These are phyloP conservation scores for Drosophila chauvacae DNA, from an alignment of 1,140 invertebrate genomes.

Conservation along the genomic window DNA sequence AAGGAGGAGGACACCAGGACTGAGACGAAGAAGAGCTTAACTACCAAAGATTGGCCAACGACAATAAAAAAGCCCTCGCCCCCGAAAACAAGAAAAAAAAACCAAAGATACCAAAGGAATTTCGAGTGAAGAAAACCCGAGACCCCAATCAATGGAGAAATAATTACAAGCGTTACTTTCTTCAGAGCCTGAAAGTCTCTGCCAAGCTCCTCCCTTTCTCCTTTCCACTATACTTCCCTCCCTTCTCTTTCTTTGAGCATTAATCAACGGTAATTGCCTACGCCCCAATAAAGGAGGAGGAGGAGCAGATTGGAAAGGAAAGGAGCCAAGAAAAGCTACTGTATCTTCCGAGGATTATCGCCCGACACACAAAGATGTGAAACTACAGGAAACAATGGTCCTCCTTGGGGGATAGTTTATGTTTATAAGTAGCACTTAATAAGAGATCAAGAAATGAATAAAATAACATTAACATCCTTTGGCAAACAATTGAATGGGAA, in stretches of 20 bases:
- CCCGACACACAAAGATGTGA: background rate
- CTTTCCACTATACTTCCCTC: constrained; percentile 15
- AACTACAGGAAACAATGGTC: background rate
- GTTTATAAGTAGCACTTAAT: background rate
- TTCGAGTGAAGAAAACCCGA: background rate
- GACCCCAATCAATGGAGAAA: constrained; percentile 53
- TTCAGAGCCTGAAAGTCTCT: constrained; percentile 4
- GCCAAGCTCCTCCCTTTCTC: constrained; percentile 1
- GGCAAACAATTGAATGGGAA: background rate
- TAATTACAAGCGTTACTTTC: constrained; percentile 54
- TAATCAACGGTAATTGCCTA: constrained; percentile 37
- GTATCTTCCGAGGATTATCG: constrained; percentile 2
- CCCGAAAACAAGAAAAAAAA: background rate
- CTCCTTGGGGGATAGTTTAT: background rate
- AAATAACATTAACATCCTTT: background rate
- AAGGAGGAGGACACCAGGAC: background rate
- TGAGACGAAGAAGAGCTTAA: constrained; percentile 23
- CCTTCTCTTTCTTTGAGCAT: constrained; percentile 19
- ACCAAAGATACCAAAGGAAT: background rate
- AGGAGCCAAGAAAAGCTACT: background rate
- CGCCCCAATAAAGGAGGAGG: constrained; percentile 10
- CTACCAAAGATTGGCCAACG: constrained; percentile 28
- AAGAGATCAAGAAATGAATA: background rate
- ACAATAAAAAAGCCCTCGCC: constrained; percentile 14
- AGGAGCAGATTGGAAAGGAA: constrained; percentile 1